Conservation (phyloP, 53 echinoderm and acorn worm species). For the Holothuria leucospilota region DNA sequence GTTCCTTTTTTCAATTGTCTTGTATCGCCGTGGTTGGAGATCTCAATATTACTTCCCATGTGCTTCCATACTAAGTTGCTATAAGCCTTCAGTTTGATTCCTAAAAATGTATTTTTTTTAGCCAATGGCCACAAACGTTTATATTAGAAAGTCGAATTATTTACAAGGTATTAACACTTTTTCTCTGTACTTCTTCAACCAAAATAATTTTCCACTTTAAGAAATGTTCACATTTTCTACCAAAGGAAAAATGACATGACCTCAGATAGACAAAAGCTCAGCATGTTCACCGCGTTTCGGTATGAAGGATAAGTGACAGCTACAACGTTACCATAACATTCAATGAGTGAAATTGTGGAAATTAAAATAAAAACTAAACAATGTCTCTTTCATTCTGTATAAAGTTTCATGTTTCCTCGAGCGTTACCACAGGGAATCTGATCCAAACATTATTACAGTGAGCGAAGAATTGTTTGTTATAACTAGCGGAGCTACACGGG, state of each 20-base stretch:
- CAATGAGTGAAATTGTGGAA: no score
- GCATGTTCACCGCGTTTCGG: no score
- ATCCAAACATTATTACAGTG: constrained; percentile 27
- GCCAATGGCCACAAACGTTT: neutral
- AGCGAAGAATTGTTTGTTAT: constrained; percentile 14
- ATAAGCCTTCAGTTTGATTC: neutral
- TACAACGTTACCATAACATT: no score
- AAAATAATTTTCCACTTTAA: neutral
- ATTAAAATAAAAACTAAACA: neutral
- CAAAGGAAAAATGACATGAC: no score
- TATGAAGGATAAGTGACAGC: no score
- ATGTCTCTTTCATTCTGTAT: neutral
- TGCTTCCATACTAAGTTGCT: no score
- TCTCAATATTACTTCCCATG: no score
- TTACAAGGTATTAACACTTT: neutral
- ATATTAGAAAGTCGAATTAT: neutral
- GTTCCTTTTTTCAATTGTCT: no score
- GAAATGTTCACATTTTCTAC: no score
- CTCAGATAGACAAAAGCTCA: no score
- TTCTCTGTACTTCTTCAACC: no score
- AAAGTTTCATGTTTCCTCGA: neutral
- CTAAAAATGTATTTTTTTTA: neutral
- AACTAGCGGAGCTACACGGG: constrained; percentile 35
- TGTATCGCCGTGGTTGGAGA: no score
- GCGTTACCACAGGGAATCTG: constrained; percentile 5